These are phyloP conservation scores for Synanthedon myopaeformis DNA, from an alignment of 2,888 invertebrate species.

Conservation along the genomic window DNA sequence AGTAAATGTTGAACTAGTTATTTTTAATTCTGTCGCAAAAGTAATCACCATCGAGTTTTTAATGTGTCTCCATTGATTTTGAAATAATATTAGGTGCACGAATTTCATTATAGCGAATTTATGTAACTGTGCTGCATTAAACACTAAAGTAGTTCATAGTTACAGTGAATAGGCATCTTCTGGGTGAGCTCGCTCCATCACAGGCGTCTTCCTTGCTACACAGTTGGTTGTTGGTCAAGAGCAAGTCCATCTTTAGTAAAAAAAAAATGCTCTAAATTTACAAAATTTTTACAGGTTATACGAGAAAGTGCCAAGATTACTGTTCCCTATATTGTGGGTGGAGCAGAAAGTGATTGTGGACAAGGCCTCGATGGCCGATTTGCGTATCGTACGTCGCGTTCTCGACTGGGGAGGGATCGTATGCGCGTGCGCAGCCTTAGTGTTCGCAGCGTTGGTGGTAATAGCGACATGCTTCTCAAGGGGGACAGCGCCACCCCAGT, in stretches of 20 bases:
- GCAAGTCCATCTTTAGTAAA: too few species aligned
- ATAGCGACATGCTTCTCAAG: constrained; percentile 38
- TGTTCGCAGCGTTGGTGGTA: constrained; percentile 60
- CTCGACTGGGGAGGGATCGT: constrained; percentile 49
- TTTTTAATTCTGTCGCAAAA: neutral
- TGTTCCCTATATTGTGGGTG: constrained; percentile 85
- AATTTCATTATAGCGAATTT: too few species aligned
- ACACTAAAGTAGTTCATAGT: too few species aligned
- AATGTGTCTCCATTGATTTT: neutral
- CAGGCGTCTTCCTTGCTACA: too few species aligned
- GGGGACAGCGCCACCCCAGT: constrained; percentile 15
- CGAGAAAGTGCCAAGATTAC: constrained; percentile 74
- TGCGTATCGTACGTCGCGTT: constrained; percentile 47
- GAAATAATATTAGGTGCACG: neutral
- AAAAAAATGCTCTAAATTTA: constrained; percentile 1
- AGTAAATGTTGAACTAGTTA: neutral
- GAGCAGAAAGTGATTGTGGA: constrained; percentile 75
- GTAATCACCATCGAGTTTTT: neutral
- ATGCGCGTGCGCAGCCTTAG: constrained; percentile 54
- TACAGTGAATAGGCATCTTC: too few species aligned
- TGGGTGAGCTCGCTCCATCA: too few species aligned
- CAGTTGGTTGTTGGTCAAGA: too few species aligned
- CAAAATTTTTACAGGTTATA: constrained; percentile 67
- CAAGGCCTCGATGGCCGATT: constrained; percentile 62
- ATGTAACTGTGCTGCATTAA: too few species aligned